Evolutionary conservation across 2,888 invertebrate genomes (phyloP).

Genomic region (Pardosa pseudoannulata): DNA sequence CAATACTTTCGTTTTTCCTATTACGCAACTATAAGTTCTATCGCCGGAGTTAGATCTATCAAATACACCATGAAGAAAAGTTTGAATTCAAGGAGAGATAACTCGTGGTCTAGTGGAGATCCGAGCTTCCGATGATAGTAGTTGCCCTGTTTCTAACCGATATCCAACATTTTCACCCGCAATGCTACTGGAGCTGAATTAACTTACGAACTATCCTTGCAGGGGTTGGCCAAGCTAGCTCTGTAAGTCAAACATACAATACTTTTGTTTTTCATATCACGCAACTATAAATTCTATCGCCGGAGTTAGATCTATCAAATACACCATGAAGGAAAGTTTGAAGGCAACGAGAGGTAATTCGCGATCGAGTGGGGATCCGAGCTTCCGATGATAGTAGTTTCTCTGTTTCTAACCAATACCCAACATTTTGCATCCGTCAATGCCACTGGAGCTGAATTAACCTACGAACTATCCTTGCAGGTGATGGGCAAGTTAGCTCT

Average conservation of each 20-base stretch:
- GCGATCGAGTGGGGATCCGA: not conserved
- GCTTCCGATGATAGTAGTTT: not conserved
- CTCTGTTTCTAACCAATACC: not conserved
- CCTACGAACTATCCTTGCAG: not conserved
- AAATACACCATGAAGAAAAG: too few species aligned
- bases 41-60: too few species aligned
- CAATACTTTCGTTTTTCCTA: too few species aligned
- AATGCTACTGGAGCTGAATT: not conserved
- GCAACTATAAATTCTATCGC: too few species aligned
- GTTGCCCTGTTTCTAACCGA: not conserved
- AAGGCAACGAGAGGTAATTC: too few species aligned
- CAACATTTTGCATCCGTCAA: not conserved
- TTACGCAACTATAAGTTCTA: too few species aligned
- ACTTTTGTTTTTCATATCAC: too few species aligned
- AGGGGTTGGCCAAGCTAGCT: not conserved
- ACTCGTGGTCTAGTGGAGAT: too few species aligned
- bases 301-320: too few species aligned
- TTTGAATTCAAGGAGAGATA: too few species aligned
- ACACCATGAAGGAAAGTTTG: too few species aligned
- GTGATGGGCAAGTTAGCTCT: not conserved
- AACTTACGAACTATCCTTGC: not conserved
- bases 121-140: not conserved
- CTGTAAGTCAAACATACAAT: not conserved
- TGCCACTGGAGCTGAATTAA: not conserved
- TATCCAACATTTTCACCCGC: not conserved